Percentiles rank a stretch among this genome's conserved stretches.
Conservation (phyloP, 1,140 invertebrate genomes). For the Anastrepha ludens region DNA sequence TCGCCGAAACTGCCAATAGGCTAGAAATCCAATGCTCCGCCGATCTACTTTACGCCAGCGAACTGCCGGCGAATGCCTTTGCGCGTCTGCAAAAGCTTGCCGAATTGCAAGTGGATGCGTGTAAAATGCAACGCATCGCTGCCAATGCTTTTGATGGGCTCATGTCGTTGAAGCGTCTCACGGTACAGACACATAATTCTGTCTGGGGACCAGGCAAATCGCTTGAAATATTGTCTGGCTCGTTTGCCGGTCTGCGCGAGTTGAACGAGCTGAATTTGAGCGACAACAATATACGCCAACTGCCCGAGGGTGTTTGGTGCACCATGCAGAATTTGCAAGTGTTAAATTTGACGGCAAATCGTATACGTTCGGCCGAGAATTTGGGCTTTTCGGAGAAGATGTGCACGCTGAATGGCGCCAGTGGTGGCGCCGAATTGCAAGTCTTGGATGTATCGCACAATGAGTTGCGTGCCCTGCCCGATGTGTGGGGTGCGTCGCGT, state of each 20-base stretch:
- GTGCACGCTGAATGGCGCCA: conserved; percentile 74
- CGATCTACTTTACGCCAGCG: conserved; percentile 81
- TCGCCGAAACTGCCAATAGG: conserved; percentile 80
- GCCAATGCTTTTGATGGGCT: conserved; percentile 83
- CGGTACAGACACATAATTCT: conserved; percentile 81
- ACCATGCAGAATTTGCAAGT: conserved; percentile 82
- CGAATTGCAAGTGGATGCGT: conserved; percentile 81
- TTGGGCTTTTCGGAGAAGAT: conserved; percentile 78
- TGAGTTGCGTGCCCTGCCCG: conserved; percentile 80
- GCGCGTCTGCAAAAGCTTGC: conserved; percentile 81
- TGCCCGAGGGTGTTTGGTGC: conserved; percentile 84
- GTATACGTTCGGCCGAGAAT: conserved; percentile 81
- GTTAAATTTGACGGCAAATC: conserved; percentile 86
- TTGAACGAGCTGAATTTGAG: conserved; percentile 83
- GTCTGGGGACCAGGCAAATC: conserved; percentile 80
- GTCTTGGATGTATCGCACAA: conserved; percentile 84
- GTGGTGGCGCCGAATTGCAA: conserved; percentile 77
- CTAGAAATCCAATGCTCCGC: conserved; percentile 81
- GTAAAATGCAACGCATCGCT: conserved; percentile 83
- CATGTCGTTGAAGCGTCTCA: conserved; percentile 81
- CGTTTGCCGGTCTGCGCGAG: conserved; percentile 81
- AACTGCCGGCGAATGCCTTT: conserved; percentile 80
- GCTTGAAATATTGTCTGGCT: conserved; percentile 78
- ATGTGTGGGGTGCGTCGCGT: conserved; percentile 80
- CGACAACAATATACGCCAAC: conserved; percentile 82